Conservation (phyloP, 2,797 vertebrate genomes). For the Spinus pinus region DNA sequence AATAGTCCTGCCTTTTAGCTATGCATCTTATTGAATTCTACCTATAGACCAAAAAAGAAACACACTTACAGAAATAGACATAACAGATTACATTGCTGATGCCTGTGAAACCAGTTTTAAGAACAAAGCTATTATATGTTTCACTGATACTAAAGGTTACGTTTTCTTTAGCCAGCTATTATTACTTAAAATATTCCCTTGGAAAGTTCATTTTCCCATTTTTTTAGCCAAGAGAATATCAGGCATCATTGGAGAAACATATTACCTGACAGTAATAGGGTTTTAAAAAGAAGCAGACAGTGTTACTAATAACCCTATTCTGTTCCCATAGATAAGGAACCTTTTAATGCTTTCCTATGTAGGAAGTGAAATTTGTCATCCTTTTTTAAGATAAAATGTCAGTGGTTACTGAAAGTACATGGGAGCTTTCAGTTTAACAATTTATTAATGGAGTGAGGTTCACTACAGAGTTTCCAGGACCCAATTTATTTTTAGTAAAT, state of each 20-base stretch:
- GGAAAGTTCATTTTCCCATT: constrained; percentile 33
- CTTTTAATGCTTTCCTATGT: constrained; percentile 65
- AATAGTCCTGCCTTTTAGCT: neutral
- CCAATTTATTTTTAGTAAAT: neutral
- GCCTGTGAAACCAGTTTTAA: neutral
- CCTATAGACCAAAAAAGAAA: neutral
- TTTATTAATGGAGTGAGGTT: constrained; percentile 20
- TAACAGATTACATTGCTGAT: neutral
- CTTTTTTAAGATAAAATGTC: constrained; percentile 59
- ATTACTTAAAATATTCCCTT: constrained; percentile 11
- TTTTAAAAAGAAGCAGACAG: constrained; percentile 62
- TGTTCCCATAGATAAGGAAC: constrained; percentile 67
- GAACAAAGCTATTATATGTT: neutral
- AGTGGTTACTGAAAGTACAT: constrained; percentile 44
- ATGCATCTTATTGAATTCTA: neutral
- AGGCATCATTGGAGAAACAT: constrained; percentile 36
- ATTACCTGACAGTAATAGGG: constrained; percentile 58
- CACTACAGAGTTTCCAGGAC: neutral
- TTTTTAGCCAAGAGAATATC: constrained; percentile 18
- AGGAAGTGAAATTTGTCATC: constrained; percentile 60
- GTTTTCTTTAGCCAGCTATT: constrained; percentile 1
- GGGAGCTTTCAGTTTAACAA: constrained; percentile 14
- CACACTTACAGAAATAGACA: neutral
- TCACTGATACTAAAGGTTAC: neutral
- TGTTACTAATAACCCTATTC: constrained; percentile 67